Conservation (phyloP, 1,140 invertebrate species). For the Drosophila bipectinata region DNA sequence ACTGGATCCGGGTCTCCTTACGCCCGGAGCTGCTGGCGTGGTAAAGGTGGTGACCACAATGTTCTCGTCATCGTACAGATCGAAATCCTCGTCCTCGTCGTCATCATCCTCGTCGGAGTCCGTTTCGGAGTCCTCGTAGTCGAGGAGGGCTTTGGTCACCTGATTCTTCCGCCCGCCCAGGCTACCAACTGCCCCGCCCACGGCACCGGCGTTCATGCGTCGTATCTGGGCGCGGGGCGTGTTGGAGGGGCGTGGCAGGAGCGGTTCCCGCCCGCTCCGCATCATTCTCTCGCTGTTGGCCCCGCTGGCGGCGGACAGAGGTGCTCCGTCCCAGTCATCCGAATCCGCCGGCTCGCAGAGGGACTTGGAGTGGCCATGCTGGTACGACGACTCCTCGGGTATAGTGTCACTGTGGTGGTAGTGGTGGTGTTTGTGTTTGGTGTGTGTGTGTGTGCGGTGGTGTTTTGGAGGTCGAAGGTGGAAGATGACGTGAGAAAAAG, state of each 20-base stretch:
- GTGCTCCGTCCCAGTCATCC: conserved; percentile 76
- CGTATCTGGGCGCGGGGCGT: conserved; percentile 78
- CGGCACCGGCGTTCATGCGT: conserved; percentile 67
- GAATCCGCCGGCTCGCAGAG: conserved; percentile 73
- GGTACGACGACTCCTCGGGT: conserved; percentile 81
- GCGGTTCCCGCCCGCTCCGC: conserved; percentile 66
- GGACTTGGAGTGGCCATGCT: conserved; percentile 79
- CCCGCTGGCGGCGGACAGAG: conserved; percentile 42
- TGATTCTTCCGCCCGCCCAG: conserved; percentile 61
- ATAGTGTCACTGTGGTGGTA: conserved; percentile 79
- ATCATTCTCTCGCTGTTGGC: conserved; percentile 58
- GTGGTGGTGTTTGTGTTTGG: conserved; percentile 32
- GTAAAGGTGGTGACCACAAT: conserved; percentile 80
- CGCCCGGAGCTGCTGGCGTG: conserved; percentile 49
- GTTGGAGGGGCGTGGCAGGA: conserved; percentile 68
- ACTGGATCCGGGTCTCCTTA: conserved; percentile 46
- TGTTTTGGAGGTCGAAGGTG: conserved; percentile 32
- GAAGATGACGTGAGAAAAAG: conserved; percentile 72
- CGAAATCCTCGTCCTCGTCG: conserved; percentile 81
- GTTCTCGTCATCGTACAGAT: conserved; percentile 82
- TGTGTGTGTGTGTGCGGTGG: conserved; percentile 20
- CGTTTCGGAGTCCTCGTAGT: conserved; percentile 69
- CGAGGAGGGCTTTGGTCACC: conserved; percentile 75
- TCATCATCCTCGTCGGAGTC: conserved; percentile 79
- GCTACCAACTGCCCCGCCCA: conserved; percentile 51